These are phyloP conservation scores for Papilio gigon DNA, from an alignment of 2,888 invertebrate genomes.

Conservation along the genomic window DNA sequence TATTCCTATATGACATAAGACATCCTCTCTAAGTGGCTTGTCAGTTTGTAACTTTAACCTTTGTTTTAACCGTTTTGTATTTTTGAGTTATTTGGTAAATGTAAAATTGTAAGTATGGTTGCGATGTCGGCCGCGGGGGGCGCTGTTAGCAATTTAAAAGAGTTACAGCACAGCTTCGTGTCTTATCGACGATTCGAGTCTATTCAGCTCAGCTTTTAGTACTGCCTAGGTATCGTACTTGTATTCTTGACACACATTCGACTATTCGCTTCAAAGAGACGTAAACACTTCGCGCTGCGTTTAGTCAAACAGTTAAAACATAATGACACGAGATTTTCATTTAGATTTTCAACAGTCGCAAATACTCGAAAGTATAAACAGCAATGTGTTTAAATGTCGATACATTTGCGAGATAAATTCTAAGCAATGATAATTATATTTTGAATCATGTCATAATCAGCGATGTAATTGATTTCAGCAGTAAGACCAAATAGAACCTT, in stretches of 20 bases:
- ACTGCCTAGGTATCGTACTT: constrained; percentile 48
- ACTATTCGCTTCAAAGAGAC: constrained; percentile 38
- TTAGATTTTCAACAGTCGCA: not conserved
- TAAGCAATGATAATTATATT: not conserved
- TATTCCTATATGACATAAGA: constrained; percentile 18
- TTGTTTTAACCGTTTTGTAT: constrained; percentile 16
- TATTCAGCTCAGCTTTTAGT: constrained; percentile 45
- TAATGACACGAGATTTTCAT: constrained; percentile 18
- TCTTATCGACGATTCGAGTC: constrained; percentile 45
- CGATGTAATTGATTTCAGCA: not conserved
- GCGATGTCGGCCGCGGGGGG: constrained; percentile 30
- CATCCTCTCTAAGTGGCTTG: constrained; percentile 1
- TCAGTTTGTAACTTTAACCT: constrained; percentile 12
- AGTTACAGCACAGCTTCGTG: constrained; percentile 45
- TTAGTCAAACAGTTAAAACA: constrained; percentile 20
- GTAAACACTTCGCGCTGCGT: constrained; percentile 16
- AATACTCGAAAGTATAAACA: constrained; percentile 15
- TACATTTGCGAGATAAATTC: not conserved
- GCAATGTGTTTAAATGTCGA: not conserved
- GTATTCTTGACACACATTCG: constrained; percentile 55
- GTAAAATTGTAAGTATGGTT: constrained; percentile 26
- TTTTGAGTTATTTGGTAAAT: constrained; percentile 24
- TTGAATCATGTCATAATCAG: not conserved
- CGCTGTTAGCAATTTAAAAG: constrained; percentile 34
- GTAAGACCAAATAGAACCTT: not conserved